Conservation (phyloP, 2,797 vertebrate genomes). For the Cryptoblepharus egeriae region DNA sequence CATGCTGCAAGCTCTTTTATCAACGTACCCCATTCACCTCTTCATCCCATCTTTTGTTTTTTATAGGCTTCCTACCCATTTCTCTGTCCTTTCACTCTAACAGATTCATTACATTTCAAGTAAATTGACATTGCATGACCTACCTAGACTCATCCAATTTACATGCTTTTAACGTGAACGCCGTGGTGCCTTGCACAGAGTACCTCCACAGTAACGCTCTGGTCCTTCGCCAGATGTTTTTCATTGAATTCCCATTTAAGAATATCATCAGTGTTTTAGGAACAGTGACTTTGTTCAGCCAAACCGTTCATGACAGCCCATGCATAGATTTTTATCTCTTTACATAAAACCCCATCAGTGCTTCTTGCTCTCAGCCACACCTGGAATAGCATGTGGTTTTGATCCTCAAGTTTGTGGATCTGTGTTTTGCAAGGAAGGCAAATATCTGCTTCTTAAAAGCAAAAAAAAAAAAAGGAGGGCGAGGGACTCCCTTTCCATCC, state of each 20-base stretch:
- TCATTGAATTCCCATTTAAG: conserved; percentile 83
- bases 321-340: conserved; percentile 85
- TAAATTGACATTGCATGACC: conserved; percentile 61
- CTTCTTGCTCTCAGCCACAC: conserved; percentile 72
- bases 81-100: conserved; percentile 70
- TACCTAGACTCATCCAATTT: conserved; percentile 64
- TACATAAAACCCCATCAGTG: conserved; percentile 82
- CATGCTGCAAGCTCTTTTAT: neutral
- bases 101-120: conserved; percentile 74
- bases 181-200: conserved; percentile 63
- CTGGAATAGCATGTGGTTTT: conserved; percentile 85
- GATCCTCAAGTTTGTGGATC: conserved; percentile 75
- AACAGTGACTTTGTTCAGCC: conserved; percentile 78
- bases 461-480: too few species aligned
- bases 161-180: conserved; percentile 69
- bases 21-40: neutral
- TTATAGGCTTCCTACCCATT: conserved; percentile 70
- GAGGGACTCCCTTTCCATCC: neutral
- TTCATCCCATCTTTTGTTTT: neutral
- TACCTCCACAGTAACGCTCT: conserved; percentile 50
- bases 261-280: conserved; percentile 85
- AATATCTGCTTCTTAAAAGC: conserved; percentile 25
- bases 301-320: conserved; percentile 84
- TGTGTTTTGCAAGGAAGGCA: conserved; percentile 46
- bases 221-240: conserved; percentile 86